phyloP scores from a whole-genome alignment of 2,113 vertebrate species.

The Cichladusa arquata region DNA sequence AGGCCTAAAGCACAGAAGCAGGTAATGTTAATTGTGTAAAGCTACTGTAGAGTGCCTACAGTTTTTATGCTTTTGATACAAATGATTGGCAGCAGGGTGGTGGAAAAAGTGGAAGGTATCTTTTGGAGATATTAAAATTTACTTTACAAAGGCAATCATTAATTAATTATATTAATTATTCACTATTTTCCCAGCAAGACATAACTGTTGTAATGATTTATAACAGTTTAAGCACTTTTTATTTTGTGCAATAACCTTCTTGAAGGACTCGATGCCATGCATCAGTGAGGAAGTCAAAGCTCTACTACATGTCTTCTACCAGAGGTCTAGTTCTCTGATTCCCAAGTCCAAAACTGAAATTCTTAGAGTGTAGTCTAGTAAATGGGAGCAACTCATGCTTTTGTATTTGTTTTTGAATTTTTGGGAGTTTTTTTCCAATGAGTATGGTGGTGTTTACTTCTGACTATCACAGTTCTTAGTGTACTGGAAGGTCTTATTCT shows the following conservation, averaged over 20 bases:
- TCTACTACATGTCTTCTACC: not conserved
- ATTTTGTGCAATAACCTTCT: not conserved
- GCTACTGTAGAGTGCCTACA: not conserved
- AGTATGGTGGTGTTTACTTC: not conserved
- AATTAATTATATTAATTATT: not conserved
- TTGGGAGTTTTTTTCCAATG: accelerated
- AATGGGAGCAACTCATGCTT: accelerated
- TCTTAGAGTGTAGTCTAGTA: not conserved
- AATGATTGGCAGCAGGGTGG: not conserved
- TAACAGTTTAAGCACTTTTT: not conserved
- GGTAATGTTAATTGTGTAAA: not conserved
- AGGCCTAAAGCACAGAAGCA: not conserved
- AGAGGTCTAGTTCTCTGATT: not conserved
- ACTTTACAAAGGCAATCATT: not conserved
- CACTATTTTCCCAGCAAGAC: not conserved
- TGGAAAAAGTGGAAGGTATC: not conserved
- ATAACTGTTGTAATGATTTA: not conserved
- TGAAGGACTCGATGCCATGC: not conserved
- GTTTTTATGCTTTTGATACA: not conserved
- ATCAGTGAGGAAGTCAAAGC: not conserved
- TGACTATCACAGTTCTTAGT: not conserved
- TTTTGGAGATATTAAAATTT: not conserved
- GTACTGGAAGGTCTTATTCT: not conserved
- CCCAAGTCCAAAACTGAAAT: not conserved
- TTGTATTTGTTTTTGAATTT: not conserved